phyloP scores from a whole-genome alignment of 1,140 invertebrate genomes.

The Anastrepha obliqua region DNA sequence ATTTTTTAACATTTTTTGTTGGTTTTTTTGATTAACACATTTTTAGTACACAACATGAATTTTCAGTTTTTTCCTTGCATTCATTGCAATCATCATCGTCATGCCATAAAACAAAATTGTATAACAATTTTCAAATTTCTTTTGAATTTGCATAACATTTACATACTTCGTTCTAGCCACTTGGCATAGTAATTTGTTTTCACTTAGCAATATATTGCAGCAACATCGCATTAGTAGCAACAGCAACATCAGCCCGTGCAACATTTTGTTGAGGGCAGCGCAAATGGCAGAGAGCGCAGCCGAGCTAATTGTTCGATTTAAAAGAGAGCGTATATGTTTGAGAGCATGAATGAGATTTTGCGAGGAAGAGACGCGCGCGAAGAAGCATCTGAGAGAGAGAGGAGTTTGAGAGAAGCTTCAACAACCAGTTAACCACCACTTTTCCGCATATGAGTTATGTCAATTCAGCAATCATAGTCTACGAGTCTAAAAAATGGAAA shows the following conservation, averaged over 20 bases:
- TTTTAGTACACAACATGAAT: conserved; percentile 46
- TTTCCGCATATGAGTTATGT: neutral
- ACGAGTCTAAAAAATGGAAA: conserved; percentile 55
- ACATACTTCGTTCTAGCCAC: conserved; percentile 4
- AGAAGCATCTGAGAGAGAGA: neutral
- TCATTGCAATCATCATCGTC: neutral
- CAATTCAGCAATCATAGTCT: conserved; percentile 56
- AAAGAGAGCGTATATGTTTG: neutral
- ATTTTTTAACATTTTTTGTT: neutral
- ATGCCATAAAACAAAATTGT: neutral
- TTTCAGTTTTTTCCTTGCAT: neutral
- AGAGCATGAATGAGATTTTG: neutral
- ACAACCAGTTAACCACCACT: conserved; percentile 6
- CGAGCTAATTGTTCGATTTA: neutral
- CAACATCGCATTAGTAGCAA: conserved; percentile 40
- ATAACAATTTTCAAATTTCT: neutral
- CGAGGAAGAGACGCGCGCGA: neutral
- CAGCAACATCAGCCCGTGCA: conserved; percentile 45
- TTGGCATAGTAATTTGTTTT: neutral
- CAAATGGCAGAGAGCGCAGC: neutral
- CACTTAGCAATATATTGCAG: conserved; percentile 47
- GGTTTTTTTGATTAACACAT: neutral
- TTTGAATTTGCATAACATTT: neutral
- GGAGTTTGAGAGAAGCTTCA: neutral
- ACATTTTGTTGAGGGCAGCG: neutral